A percentile compares a stretch with the other conserved stretches of the same genome.
Conservation (phyloP, 2,888 invertebrate genomes). For the Campoplex nolae region DNA sequence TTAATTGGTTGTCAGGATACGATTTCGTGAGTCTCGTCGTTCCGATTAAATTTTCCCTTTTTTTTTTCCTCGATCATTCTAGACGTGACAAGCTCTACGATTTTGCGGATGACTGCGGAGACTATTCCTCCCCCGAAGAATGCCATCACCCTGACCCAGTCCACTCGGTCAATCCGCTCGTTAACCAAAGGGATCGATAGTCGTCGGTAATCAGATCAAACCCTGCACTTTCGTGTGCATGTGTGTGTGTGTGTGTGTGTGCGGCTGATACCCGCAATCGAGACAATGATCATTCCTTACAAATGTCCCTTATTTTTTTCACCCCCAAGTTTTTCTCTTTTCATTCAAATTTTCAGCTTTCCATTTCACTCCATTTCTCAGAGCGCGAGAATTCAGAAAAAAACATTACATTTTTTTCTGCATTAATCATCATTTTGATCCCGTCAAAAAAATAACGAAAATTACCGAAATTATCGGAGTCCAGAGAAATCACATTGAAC, state of each 20-base stretch:
- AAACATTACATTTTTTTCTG: background rate
- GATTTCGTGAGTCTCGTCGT: background rate
- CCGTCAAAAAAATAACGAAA: constrained; percentile 31
- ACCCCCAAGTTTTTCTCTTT: background rate
- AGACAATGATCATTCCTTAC: constrained; percentile 51
- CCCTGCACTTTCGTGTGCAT: constrained; percentile 69
- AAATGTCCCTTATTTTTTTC: background rate
- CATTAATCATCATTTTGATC: background rate
- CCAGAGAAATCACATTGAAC: constrained; percentile 54
- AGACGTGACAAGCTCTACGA: background rate
- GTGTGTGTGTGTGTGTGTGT: background rate
- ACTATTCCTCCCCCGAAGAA: constrained; percentile 62
- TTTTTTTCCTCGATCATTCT: background rate
- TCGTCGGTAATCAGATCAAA: constrained; percentile 81
- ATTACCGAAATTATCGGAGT: constrained; percentile 30
- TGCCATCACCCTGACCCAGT: constrained; percentile 76
- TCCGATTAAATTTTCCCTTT: background rate
- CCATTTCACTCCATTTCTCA: background rate
- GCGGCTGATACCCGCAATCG: constrained; percentile 21
- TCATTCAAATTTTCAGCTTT: background rate
- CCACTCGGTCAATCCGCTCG: constrained; percentile 77
- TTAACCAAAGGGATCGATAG: constrained; percentile 80
- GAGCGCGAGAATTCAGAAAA: background rate
- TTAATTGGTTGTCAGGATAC: background rate
- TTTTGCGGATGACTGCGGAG: constrained; percentile 42